Base-by-base conservation (phyloP, 53 echinoderm and acorn worm species). In the Zoroaster sp. region DNA sequence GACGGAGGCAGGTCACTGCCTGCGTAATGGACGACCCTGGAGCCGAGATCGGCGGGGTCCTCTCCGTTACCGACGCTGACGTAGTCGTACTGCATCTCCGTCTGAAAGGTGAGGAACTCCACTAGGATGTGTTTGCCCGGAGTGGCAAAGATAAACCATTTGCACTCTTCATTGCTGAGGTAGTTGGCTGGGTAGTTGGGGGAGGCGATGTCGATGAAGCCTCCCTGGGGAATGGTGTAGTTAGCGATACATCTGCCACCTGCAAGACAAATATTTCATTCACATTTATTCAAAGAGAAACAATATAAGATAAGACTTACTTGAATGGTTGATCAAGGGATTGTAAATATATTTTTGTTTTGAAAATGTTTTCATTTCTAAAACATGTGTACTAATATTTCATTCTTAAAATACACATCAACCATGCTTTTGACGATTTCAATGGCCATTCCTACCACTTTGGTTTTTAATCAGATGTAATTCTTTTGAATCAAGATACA, bases 101-200 rank as follows among this genome's bases (percentile, higher is more conserved):
- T 98, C 76, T 39, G 68, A 52, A 98, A 94, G 31, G 80, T 74
- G 39, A 18, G 39, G 79, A 98, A 94, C 39, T 74, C 55, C 38
- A 98, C 91, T 36, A 88, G 91, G 91, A 98, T 87, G 88, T 93
- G 93, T 67, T 93, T 98, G 72, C 98, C 98, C 3, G 92, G 83
- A n/a, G 74, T 33, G 8, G 93, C 87, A 8, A 66, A 76, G 32
- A 98, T 78, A 53, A 91, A 81, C 98, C 98, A 98, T 3, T 80
- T 83, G 69, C 98, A 98, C 63, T 90, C 93, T 25, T 93, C 96
- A 66, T 98, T 98, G 95, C 96, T 96, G 49, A 88, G 93, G 85
- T 98, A 98, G 87, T 98, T 96, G 40, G 86, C 87, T 5, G 98
- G 98, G 77, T 86, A 94, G 88, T 87, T 86, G 11, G 98, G 98